Conservation (phyloP, 2,797 vertebrate genomes). For the Furcifer pardalis region DNA sequence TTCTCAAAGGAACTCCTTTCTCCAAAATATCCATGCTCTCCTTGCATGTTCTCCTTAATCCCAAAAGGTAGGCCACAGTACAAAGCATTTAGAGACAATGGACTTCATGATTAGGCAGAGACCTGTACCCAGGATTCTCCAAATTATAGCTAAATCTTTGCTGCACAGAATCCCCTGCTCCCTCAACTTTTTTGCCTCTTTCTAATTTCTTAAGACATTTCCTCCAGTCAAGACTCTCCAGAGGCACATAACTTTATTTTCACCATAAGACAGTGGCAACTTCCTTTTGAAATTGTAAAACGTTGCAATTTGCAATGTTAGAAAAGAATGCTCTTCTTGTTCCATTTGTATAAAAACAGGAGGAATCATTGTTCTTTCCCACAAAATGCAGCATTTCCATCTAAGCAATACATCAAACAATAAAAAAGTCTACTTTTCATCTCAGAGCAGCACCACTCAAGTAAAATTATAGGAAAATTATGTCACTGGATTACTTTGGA, state of each 20-base stretch:
- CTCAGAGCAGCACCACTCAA: not conserved
- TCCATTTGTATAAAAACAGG: not conserved
- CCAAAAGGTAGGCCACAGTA: not conserved
- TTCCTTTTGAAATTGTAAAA: not conserved
- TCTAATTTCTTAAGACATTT: not conserved
- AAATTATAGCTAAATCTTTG: not conserved
- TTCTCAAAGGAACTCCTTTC: not conserved
- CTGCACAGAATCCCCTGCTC: not conserved
- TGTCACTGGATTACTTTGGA: constrained; percentile 10
- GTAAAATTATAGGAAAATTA: not conserved
- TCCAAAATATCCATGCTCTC: not conserved
- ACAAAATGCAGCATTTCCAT: not conserved
- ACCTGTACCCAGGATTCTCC: not conserved
- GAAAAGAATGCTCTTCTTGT: not conserved
- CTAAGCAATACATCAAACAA: not conserved
- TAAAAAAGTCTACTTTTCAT: not conserved
- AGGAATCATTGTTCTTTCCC: not conserved
- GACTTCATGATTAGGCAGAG: not conserved
- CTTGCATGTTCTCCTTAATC: not conserved
- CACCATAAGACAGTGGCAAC: not conserved
- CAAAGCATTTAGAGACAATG: not conserved
- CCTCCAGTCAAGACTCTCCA: not conserved
- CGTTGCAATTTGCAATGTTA: not conserved
- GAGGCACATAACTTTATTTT: not conserved
- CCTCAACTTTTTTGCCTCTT: not conserved